phyloP scores from a whole-genome alignment of 2,888 invertebrate genomes.

The Bugula neritina region DNA sequence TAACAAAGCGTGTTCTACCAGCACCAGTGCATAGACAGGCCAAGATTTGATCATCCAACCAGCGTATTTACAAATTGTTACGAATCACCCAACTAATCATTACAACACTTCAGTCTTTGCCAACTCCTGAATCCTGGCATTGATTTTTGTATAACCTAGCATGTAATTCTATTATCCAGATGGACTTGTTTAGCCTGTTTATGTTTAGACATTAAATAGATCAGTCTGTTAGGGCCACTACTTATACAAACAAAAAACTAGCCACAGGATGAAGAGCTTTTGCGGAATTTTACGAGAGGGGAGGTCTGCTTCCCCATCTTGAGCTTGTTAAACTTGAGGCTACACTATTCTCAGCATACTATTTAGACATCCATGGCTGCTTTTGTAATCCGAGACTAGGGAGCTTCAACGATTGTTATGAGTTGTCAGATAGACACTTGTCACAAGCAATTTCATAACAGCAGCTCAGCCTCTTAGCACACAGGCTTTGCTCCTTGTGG shows the following conservation, averaged over 20 bases:
- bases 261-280: too few species aligned
- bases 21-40: too few species aligned
- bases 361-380: not conserved
- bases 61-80: not conserved
- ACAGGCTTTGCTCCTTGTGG: too few species aligned
- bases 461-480: too few species aligned
- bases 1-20: too few species aligned
- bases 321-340: too few species aligned
- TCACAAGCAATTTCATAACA: too few species aligned
- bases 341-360: not conserved
- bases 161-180: slow-evolving; percentile 22
- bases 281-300: too few species aligned
- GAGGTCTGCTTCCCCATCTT: too few species aligned
- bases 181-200: slow-evolving; percentile 22
- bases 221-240: not conserved
- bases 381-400: not conserved
- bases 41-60: too few species aligned
- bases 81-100: not conserved
- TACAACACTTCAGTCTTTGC: not conserved
- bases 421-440: too few species aligned
- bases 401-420: too few species aligned
- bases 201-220: slow-evolving; percentile 14
- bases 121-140: not conserved
- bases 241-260: slow-evolving; percentile 23
- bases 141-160: not conserved